Conservation (phyloP, 2,888 invertebrate species). For the Dendrolimus houi region DNA sequence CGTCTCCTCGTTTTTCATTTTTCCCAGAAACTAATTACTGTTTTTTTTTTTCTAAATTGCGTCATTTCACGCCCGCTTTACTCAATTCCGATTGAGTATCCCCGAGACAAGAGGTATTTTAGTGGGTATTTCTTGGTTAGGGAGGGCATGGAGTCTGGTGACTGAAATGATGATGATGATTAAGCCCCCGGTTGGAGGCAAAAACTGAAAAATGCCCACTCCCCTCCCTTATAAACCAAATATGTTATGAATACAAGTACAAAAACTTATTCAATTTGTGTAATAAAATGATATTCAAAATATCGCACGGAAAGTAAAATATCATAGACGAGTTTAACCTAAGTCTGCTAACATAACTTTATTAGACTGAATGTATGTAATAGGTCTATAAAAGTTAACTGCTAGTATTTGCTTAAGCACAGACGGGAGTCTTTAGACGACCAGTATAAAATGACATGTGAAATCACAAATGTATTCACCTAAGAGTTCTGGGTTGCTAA, state of each 20-base stretch:
- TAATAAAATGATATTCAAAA: not conserved
- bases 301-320: not conserved
- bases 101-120: too few species aligned
- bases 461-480: constrained; percentile 14
- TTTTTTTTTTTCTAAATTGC: too few species aligned
- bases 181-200: too few species aligned
- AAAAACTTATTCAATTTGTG: not conserved
- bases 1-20: too few species aligned
- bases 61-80: too few species aligned
- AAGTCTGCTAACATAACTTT: constrained; percentile 48
- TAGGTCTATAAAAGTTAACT: constrained; percentile 63
- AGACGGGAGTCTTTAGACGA: constrained; percentile 24
- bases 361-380: constrained; percentile 55
- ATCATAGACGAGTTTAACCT: not conserved
- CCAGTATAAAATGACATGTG: constrained; percentile 31
- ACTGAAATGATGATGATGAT: too few species aligned
- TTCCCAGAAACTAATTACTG: too few species aligned
- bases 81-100: too few species aligned
- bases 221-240: not conserved
- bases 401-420: constrained; percentile 59
- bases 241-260: not conserved
- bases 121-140: too few species aligned
- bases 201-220: too few species aligned
- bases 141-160: too few species aligned
- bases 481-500: constrained; percentile 19